A percentile compares a stretch with the other conserved stretches of the same genome.
Conservation (phyloP, 2,113 vertebrate species). For the Silurus glanis region DNA sequence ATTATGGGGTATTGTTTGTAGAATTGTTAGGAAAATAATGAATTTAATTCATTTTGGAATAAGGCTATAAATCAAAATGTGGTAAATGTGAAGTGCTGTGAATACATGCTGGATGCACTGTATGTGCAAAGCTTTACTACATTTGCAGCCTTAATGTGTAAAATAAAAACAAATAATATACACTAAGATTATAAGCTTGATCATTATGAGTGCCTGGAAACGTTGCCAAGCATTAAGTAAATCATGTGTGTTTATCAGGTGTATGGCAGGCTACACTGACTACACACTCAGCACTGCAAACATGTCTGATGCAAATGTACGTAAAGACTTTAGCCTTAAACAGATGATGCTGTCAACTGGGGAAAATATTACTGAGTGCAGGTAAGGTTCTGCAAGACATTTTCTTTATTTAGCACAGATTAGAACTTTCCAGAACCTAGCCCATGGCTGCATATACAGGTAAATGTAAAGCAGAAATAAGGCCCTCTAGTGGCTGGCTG, state of each 20-base stretch:
- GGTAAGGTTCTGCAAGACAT: constrained; percentile 65
- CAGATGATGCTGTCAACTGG: constrained; percentile 23
- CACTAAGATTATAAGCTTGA: not conserved
- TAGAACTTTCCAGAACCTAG: not conserved
- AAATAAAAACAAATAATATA: not conserved
- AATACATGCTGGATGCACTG: too few relatives aligned
- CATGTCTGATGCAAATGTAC: constrained; percentile 39
- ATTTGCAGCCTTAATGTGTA: not conserved
- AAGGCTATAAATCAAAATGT: too few relatives aligned
- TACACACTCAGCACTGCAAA: constrained; percentile 81
- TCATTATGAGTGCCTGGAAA: not conserved
- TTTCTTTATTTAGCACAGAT: not conserved
- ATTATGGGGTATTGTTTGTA: too few relatives aligned
- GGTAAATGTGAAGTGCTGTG: too few relatives aligned
- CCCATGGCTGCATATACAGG: not conserved
- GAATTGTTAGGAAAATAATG: too few relatives aligned
- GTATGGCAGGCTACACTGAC: constrained; percentile 84
- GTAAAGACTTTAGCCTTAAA: constrained; percentile 61
- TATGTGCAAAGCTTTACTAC: not conserved
- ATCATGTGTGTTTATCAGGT: constrained; percentile 69
- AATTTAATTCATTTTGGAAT: too few relatives aligned
- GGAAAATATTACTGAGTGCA: constrained; percentile 76
- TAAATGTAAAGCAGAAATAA: not conserved
- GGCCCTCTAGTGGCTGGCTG: not conserved
- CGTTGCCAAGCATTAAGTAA: not conserved